Evolutionary conservation across 2,888 invertebrate species (phyloP), one percentile per base, ranked within the genome.

Genomic region (Eilema griseolum): DNA sequence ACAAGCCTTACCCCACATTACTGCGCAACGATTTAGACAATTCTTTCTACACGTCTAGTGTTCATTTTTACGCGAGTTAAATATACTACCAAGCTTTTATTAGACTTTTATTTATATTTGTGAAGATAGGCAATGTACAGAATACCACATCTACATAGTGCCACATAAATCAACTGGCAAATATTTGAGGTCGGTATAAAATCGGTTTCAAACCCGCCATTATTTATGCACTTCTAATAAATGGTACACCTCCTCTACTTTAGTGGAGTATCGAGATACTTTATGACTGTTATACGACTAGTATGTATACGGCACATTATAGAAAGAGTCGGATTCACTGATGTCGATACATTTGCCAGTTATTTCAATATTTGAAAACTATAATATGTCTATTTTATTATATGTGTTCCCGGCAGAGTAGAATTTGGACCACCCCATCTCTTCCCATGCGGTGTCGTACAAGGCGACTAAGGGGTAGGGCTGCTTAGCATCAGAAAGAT

Each of bases 181-280:
- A 68, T 68, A 62, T 56, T 68, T 68, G 24, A 62, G 33, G 62
- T 62, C 62, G 62, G 61, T 62, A 26, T 33, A 62, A 52, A 62
- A 68, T 62, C 61, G 61, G 67, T 62, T 68, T 57, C 20, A 33
- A 60, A 66, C 37, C 20, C 37, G 14, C 33, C 28, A 62, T 62
- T 31, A 61, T 61, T 61, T 33, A 67, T 61, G 31, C 16, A 61
- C 31, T 52, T 61, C 46, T 60, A 59, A 67, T 26, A 67, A 67
- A 67, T 46, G 28, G 26, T 61, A 57, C 4, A 37, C 33, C 23
- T 23, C 23, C n/a, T 8, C 10, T 46, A 26, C 63, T 63, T 63
- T n/a, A 28, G 41, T 28, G 52, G 20, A 52, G 59, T 26, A 26
- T 26, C 14, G 14, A 33, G 28, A 31, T 52, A 37, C 37, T 24